phyloP scores from a whole-genome alignment of 2,888 invertebrate genomes.

The Cheilosia grossa region DNA sequence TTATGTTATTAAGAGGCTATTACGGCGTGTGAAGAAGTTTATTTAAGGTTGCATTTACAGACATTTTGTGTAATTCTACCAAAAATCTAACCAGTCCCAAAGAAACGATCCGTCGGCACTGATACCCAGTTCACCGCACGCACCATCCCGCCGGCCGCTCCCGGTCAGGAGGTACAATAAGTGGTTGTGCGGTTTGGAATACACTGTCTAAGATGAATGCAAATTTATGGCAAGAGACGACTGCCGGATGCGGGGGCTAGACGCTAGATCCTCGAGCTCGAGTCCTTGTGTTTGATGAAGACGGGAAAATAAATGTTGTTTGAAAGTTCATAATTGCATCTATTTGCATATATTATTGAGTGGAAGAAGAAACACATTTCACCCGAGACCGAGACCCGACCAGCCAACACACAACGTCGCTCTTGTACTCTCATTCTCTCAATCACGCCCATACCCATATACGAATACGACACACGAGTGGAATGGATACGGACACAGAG shows the following conservation, averaged over 20 bases:
- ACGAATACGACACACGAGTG: background rate
- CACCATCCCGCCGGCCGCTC: background rate
- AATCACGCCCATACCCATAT: conserved; percentile 12
- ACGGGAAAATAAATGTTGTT: conserved; percentile 74
- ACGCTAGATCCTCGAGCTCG: background rate
- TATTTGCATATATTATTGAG: conserved; percentile 75
- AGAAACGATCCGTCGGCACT: conserved; percentile 49
- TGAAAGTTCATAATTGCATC: conserved; percentile 75
- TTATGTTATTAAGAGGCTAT: conserved; percentile 69
- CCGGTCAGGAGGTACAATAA: conserved; percentile 38
- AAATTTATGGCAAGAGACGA: conserved; percentile 56
- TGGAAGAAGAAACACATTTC: conserved; percentile 62
- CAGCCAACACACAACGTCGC: conserved; percentile 6
- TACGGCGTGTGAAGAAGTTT: conserved; percentile 72
- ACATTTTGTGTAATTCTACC: conserved; percentile 66
- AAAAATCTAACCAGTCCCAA: conserved; percentile 52
- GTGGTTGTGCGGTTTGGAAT: conserved; percentile 58
- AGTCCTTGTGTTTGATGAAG: conserved; percentile 66
- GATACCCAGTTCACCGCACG: conserved; percentile 31
- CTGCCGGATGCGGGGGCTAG: conserved; percentile 2
- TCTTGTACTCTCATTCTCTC: conserved; percentile 20
- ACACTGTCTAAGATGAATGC: conserved; percentile 68
- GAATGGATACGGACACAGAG: background rate
- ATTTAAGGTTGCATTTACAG: conserved; percentile 74
- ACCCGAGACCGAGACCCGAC: conserved; percentile 6